A percentile compares a stretch with the other conserved stretches of the same genome.
Evolutionary conservation across 92 coral and sea anemone genomes (phyloP).

Genomic region (Epizoanthus illoricatus): DNA sequence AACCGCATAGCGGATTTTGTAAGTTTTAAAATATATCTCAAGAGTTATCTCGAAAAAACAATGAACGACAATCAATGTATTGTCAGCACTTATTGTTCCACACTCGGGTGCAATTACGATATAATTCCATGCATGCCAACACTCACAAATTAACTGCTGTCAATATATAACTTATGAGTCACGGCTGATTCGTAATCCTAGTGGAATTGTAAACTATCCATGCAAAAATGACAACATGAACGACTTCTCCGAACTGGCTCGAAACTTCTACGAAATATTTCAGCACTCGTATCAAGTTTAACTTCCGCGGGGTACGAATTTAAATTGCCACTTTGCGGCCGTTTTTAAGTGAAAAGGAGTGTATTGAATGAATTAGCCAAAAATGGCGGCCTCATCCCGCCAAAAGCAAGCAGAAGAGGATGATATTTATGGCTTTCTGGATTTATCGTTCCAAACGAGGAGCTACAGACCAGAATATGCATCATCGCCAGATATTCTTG

Average conservation of each 20-base stretch:
- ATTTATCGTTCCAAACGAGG: constrained; percentile 81
- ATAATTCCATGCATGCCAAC: constrained; percentile 33
- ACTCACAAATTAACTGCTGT: constrained; percentile 26
- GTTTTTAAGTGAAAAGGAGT: not conserved
- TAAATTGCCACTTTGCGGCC: constrained; percentile 7
- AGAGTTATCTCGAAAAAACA: not conserved
- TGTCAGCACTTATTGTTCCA: constrained; percentile 11
- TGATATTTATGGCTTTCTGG: constrained; percentile 76
- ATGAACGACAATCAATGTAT: not conserved
- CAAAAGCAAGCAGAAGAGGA: constrained; percentile 45
- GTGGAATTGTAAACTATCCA: constrained; percentile 25
- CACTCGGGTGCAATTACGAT: constrained; percentile 6
- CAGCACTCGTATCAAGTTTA: constrained; percentile 16
- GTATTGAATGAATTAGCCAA: constrained; percentile 16
- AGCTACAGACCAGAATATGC: constrained; percentile 90
- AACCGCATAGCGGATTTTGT: not conserved
- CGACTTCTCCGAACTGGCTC: not conserved
- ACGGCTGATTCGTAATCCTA: constrained; percentile 35
- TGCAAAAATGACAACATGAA: constrained; percentile 16
- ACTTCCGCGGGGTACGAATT: constrained; percentile 12
- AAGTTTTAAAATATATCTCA: not conserved
- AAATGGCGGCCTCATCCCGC: constrained; percentile 48
- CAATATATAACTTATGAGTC: constrained; percentile 41
- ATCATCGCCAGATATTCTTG: constrained; percentile 65
- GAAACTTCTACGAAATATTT: not conserved